Base-by-base conservation (phyloP, 2,113 vertebrate species). In the Leucosticte australis region DNA sequence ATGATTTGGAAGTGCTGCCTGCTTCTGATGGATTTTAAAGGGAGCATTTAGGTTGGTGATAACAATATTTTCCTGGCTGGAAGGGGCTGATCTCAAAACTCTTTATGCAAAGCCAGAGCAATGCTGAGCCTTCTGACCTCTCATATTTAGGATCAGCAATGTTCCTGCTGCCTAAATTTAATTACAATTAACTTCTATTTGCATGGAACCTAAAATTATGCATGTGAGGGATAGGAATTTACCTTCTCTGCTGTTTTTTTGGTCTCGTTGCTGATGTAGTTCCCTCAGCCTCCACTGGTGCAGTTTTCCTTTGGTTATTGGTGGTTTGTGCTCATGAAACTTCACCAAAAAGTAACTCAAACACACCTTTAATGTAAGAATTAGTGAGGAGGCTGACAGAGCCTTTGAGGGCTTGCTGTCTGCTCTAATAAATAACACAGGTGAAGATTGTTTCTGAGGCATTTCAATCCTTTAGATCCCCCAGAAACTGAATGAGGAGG, bases 361-460 rank as follows among this genome's bases (percentile, higher is more conserved):
- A 22, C 20, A 15, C 26, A 4, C 2, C 14, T 70, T 24, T 31
- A 5, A 7, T 28, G 15, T 7, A 16, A 62, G 44, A 76, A n/a
- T 22, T 23, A 12, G 24, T 55, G 33, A 47, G 28, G 21, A 73
- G 28, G 49, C 17, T 50, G 60, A 13, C 31, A 46, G 30, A 75
- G 47, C 20, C 9, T 60, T 31, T 27, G 52, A 49, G 37, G 56
- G 16, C 17, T 71, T 68, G 35, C 19, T 46, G 10, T 37, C 55
- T 78, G 13, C 9, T n/a, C 0, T 53, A 21, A 7, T 2, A 39
- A 0, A 65, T n/a, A 57, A 28, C 15, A 14, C 37, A 31, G 12
- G 1, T 39, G 7, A 16, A 73, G 30, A 13, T 8, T 68, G 14
- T 35, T 67, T 50, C 28, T 59, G 68, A 63, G 46, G 15, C 13